Evolutionary conservation across 2,113 vertebrate genomes (phyloP), one percentile per base, ranked within the genome.

Genomic region (Oncorhynchus nerka): DNA sequence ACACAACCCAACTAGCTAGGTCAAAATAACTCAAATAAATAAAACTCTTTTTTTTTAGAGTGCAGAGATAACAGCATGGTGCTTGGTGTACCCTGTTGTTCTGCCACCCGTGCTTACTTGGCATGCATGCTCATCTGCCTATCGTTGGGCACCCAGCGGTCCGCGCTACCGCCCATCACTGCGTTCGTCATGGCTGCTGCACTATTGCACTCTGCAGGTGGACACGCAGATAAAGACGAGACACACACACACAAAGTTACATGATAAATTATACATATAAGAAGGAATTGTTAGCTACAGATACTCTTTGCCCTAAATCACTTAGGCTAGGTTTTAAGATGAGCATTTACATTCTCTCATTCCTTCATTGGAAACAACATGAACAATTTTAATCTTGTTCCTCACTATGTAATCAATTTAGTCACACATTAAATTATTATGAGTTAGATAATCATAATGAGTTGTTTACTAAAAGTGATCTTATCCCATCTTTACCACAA

Each of bases 91-190:
- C 15, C 57, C 22, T 62, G 77, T 65, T 22, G n/a, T 64, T 78
- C 16, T 67, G 68, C 75, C 34, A 26, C 20, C 57, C 20, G 0
- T 0, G 24, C 92, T 95, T 90, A 98, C 97, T 92, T 91, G 6
- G 95, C 79, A n/a, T 93, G 93, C 78, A 95, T 91, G 57, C 84
- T 91, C 84, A 93, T 94, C 86, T 94, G 93, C n/a, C 94, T 91
- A 86, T 97, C 94, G 0, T 95, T 87, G 48, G 95, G 94, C 89
- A 91, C 91, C 97, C 96, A 97, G 75, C 92, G 95, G 85, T 92
- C 93, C 0, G 95, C 92, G 85, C 91, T 93, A 84, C 84, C 90
- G 15, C 95, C 95, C 90, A 97, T 91, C 83, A 96, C 95, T 0
- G 97, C 87, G 87, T 98, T 93, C 0, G 97, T 97, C 97, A 98